Evolutionary conservation across 2,888 invertebrate genomes (phyloP).

Genomic region (Hetaerina titia): DNA sequence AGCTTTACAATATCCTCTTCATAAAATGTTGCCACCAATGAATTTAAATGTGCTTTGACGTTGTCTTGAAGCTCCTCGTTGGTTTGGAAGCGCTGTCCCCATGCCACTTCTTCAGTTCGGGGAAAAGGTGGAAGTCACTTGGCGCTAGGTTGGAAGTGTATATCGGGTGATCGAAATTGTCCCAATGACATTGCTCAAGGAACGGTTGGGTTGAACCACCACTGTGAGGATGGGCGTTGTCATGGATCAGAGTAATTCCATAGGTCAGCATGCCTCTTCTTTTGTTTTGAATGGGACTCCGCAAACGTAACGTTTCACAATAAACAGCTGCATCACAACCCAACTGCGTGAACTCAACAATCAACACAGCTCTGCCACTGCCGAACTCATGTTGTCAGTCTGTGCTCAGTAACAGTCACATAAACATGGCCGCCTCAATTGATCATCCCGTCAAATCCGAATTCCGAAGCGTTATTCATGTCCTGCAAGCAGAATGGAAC

Average conservation of each 20-base stretch:
- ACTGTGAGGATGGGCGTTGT: slow-evolving; percentile 70
- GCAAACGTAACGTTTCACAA: not conserved
- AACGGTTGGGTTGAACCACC: slow-evolving; percentile 68
- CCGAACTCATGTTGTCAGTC: no score
- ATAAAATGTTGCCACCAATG: slow-evolving; percentile 25
- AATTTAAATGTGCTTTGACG: not conserved
- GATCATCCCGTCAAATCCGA: no score
- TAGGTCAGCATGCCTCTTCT: slow-evolving; percentile 66
- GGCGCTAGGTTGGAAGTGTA: slow-evolving; percentile 70
- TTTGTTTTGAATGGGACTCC: not conserved
- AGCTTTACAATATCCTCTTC: not conserved
- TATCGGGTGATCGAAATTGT: slow-evolving; percentile 69
- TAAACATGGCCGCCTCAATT: no score
- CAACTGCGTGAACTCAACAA: not conserved
- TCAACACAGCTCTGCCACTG: no score
- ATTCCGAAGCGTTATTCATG: no score
- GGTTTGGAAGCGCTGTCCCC: slow-evolving; percentile 56
- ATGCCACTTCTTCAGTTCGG: slow-evolving; percentile 39
- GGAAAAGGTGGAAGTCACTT: slow-evolving; percentile 69
- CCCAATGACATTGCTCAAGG: slow-evolving; percentile 69
- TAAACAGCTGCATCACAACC: not conserved
- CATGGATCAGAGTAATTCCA: slow-evolving; percentile 70
- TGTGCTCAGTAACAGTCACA: no score
- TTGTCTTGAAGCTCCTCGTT: slow-evolving; percentile 24
- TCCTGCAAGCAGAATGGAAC: no score